Percentiles rank a stretch among this genome's conserved stretches.
These are phyloP conservation scores for Lasiurus borealis DNA, from an alignment of 2,113 vertebrate species.

Conservation along the genomic window DNA sequence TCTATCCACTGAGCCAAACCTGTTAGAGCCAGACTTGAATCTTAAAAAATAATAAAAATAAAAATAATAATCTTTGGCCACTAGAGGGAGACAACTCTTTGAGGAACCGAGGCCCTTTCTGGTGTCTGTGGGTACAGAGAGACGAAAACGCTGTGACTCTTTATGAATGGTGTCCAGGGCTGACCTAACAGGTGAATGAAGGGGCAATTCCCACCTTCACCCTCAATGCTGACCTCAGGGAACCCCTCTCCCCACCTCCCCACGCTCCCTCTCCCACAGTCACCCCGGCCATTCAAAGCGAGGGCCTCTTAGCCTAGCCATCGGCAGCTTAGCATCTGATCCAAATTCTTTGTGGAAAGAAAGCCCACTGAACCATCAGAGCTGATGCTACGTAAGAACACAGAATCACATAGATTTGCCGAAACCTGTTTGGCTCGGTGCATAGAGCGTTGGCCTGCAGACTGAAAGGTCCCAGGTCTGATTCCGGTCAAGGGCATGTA, in stretches of 20 bases:
- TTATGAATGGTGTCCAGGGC: background rate
- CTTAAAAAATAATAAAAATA: too few relatives aligned
- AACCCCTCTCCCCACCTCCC: background rate
- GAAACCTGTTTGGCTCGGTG: too few relatives aligned
- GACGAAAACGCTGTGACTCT: background rate
- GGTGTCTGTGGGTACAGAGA: accelerated
- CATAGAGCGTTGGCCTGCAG: too few relatives aligned
- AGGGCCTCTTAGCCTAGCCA: background rate
- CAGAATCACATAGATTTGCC: background rate
- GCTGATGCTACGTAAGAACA: background rate
- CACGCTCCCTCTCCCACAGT: accelerated
- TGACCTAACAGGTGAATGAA: background rate
- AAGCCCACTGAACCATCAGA: background rate
- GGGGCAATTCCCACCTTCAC: accelerated
- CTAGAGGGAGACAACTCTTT: conserved; percentile 72
- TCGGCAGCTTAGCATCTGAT: background rate
- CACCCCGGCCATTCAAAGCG: background rate
- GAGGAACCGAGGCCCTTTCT: conserved; percentile 7
- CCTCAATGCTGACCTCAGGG: background rate
- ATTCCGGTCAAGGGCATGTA: too few relatives aligned
- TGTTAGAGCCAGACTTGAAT: too few relatives aligned
- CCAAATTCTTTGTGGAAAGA: background rate
- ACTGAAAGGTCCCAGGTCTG: too few relatives aligned
- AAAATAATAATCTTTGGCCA: conserved; percentile 5
- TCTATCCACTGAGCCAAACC: too few relatives aligned